A percentile compares a stretch with the other conserved stretches of the same genome.
Conservation (phyloP, 2,888 invertebrate genomes). For the Athalia cordata region DNA sequence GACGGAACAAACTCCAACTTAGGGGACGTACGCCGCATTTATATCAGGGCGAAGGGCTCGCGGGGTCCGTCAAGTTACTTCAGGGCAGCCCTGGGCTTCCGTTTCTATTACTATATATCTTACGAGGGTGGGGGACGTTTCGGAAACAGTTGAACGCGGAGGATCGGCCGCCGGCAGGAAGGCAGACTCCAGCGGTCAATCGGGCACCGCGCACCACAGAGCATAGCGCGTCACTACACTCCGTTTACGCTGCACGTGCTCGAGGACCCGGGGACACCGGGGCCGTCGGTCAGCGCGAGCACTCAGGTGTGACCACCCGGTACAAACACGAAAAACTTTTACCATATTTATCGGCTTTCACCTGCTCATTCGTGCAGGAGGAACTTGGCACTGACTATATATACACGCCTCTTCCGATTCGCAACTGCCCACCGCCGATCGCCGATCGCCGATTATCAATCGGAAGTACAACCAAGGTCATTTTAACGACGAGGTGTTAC, state of each 20-base stretch:
- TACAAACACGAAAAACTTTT: not conserved
- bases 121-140: conserved; percentile 56
- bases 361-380: too few species aligned
- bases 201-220: conserved; percentile 72
- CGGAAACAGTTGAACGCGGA: conserved; percentile 63
- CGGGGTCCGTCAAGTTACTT: conserved; percentile 60
- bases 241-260: conserved; percentile 67
- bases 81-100: conserved; percentile 14
- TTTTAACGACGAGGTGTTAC: too few species aligned
- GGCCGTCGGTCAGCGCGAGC: conserved; percentile 64
- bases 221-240: conserved; percentile 72
- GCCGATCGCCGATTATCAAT: too few species aligned
- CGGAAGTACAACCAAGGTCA: too few species aligned
- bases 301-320: conserved; percentile 59
- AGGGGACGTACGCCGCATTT: conserved; percentile 59
- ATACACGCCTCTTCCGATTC: too few species aligned
- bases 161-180: conserved; percentile 65
- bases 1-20: conserved; percentile 49
- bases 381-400: too few species aligned
- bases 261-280: conserved; percentile 48
- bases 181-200: conserved; percentile 73
- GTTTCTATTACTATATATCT: not conserved
- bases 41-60: conserved; percentile 69
- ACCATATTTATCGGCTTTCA: too few species aligned
- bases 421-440: too few species aligned